Conservation (phyloP, 1,140 invertebrate genomes). For the Lethrus apterus region DNA sequence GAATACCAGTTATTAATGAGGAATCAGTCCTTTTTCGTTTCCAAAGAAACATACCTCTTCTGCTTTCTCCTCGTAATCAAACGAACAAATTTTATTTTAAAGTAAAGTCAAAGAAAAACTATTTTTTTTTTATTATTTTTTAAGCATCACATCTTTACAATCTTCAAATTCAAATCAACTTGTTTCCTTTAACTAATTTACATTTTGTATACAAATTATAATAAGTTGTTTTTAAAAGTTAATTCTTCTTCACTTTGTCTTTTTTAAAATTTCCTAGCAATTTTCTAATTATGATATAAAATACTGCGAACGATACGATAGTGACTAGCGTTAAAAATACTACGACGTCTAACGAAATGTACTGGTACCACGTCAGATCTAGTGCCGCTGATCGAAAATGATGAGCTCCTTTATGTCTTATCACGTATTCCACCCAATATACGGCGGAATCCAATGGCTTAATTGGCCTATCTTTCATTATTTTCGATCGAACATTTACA, state of each 20-base stretch:
- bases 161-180: too few relatives aligned
- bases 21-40: too few relatives aligned
- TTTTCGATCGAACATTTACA: conserved; percentile 15
- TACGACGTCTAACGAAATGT: conserved; percentile 32
- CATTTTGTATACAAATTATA: too few relatives aligned
- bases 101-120: too few relatives aligned
- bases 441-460: conserved; percentile 50
- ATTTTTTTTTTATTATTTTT: too few relatives aligned
- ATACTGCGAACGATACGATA: neutral
- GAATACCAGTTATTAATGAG: too few relatives aligned
- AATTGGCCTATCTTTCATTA: conserved; percentile 25
- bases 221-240: too few relatives aligned
- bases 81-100: too few relatives aligned
- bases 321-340: neutral
- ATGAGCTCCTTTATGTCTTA: conserved; percentile 54
- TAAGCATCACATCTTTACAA: too few relatives aligned
- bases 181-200: conserved; percentile 1
- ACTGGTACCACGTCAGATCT: conserved; percentile 47
- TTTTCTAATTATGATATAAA: neutral
- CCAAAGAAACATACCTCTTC: too few relatives aligned
- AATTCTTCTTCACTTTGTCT: too few relatives aligned
- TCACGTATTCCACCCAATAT: conserved; percentile 60
- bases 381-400: conserved; percentile 51
- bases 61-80: too few relatives aligned
- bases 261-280: neutral